A percentile compares a stretch with the other conserved stretches of the same genome.
phyloP scores from a whole-genome alignment of 2,888 invertebrate species.

The Lepidochitona cinerea region DNA sequence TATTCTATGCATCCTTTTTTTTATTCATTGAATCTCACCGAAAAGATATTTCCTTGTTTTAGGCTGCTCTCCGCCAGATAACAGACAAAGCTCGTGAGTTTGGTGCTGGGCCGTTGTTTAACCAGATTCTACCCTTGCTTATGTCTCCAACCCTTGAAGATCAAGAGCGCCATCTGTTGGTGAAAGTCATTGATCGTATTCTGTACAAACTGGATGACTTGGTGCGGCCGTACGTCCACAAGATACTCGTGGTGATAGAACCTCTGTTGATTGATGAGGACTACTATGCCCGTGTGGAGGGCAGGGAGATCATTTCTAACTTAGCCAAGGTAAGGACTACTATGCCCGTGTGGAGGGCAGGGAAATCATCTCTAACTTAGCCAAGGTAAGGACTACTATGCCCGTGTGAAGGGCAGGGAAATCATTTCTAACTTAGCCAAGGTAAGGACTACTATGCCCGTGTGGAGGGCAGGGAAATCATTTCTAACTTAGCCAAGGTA shows the following conservation, averaged over 20 bases:
- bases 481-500: no score
- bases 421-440: no score
- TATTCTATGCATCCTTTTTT: no score
- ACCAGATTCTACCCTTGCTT: slow-evolving; percentile 98
- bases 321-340: slow-evolving; percentile 87
- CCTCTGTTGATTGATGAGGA: slow-evolving; percentile 99
- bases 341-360: no score
- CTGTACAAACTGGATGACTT: slow-evolving; percentile 98
- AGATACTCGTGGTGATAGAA: slow-evolving; percentile 99
- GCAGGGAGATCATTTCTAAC: slow-evolving; percentile 98
- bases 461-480: no score
- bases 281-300: slow-evolving; percentile 99
- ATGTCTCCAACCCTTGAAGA: slow-evolving; percentile 99
- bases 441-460: no score
- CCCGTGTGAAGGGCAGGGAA: no score
- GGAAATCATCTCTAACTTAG: no score
- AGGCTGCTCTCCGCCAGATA: slow-evolving; percentile 93
- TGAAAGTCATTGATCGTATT: slow-evolving; percentile 98
- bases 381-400: no score
- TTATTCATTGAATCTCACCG: no score
- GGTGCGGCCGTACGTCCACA: slow-evolving; percentile 99
- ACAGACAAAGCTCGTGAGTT: slow-evolving; percentile 99
- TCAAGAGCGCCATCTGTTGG: slow-evolving; percentile 97
- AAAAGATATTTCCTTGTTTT: no score
- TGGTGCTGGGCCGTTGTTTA: slow-evolving; percentile 98